Conservation (phyloP, 2,797 vertebrate species). For the Hyperoplus lanceolatus region DNA sequence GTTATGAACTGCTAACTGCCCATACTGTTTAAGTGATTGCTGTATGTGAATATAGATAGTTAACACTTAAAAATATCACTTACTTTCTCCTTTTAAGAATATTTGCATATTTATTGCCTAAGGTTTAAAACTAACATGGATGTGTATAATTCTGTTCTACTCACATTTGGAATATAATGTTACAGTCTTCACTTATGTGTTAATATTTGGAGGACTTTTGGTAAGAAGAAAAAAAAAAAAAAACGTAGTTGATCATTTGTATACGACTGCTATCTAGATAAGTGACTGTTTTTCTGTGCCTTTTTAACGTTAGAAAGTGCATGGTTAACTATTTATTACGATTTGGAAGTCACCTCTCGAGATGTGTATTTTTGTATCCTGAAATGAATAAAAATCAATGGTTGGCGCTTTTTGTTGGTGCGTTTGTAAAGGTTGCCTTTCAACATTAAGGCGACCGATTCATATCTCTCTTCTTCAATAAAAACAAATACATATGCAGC, state of each 20-base stretch:
- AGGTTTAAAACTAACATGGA: conserved; percentile 90
- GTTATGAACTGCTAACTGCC: too few relatives aligned
- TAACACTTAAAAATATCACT: too few relatives aligned
- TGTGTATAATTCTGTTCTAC: conserved; percentile 92
- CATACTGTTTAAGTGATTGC: too few relatives aligned
- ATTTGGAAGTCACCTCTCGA: conserved; percentile 93
- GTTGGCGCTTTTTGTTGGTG: conserved; percentile 91
- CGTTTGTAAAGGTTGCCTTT: conserved; percentile 89
- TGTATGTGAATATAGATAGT: too few relatives aligned
- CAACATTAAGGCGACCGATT: conserved; percentile 85
- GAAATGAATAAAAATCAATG: conserved; percentile 92
- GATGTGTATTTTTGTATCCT: conserved; percentile 99
- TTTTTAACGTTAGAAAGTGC: conserved; percentile 96
- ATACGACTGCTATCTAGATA: conserved; percentile 91
- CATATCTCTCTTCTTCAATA: conserved; percentile 97
- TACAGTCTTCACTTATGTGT: conserved; percentile 93
- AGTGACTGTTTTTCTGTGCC: conserved; percentile 99
- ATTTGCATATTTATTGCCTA: conserved; percentile 99
- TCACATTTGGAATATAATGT: conserved; percentile 99
- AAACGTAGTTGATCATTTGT: conserved; percentile 97
- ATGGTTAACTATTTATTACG: conserved; percentile 99
- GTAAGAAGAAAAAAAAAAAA: conserved; percentile 58
- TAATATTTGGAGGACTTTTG: conserved; percentile 97
- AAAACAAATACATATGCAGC: conserved; percentile 92
- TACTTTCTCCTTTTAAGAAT: conserved; percentile 67